Evolutionary conservation across 2,113 vertebrate genomes (phyloP), one percentile per base, ranked within the genome.

Genomic region (Cromileptes altivelis): DNA sequence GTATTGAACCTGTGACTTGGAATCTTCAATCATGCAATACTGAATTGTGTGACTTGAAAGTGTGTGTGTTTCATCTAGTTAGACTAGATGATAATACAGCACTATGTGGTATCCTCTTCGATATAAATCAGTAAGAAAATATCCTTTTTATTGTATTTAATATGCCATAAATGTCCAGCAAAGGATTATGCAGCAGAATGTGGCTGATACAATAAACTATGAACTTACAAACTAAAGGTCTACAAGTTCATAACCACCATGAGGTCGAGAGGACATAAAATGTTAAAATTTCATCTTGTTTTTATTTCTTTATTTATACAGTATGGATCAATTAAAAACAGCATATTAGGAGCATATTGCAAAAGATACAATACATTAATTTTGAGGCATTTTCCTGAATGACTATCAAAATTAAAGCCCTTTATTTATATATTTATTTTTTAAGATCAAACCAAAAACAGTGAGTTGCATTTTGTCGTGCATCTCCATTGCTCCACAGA

Each of bases 391-490:
- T 10, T 72, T 72, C 49, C 23, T 82, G 21, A 30, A 30, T 30
- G 30, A 37, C 33, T 37, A 37, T 37, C 33, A 37, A 37, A 37
- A 37, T 37, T 37, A 37, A 11, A 37, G 33, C 6, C 30, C 30
- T 30, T 30, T 4, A 30, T 30, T 30, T 30, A 30, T 30, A 30
- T 30, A 30, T 30, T 30, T 30, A 30, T 30, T 30, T 30, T 30
- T 30, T 30, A 18, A 62, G 45, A 62, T 18, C 27, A 27, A 58
- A 45, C 9, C 37, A 81, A 63, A 33, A 72, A 45, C 2, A 49
- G 12, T 37, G 27, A 69, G 30, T 69, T 83, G 42, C 67, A 56
- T 73, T 67, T 85, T 73, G 19, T 68, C 33, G 50, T 53, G 68
- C 53, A 21, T 69, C 52, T 82, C 55, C 13, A 53, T 64, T 45